A percentile compares a stretch with the other conserved stretches of the same genome.
These are phyloP conservation scores for Tryphoninae sp. DNA, from an alignment of 2,888 invertebrate genomes.

Conservation along the genomic window DNA sequence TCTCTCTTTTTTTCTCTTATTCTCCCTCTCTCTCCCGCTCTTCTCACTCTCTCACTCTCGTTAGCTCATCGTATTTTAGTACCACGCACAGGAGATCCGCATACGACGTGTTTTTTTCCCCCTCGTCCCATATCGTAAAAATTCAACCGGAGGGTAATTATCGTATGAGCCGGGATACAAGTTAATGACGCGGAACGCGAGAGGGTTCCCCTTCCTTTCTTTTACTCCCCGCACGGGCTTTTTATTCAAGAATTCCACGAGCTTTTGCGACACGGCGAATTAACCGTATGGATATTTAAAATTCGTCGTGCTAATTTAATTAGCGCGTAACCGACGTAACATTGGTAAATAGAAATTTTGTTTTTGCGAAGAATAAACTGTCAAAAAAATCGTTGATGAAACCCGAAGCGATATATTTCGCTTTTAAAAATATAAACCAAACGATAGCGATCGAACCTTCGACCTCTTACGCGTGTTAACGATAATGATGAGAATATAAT, in stretches of 20 bases:
- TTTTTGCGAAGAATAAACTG: neutral
- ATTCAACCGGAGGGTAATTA: constrained; percentile 66
- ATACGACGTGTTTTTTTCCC: constrained; percentile 41
- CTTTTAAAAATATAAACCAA: constrained; percentile 18
- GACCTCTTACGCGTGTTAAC: constrained; percentile 41
- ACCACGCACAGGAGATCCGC: neutral
- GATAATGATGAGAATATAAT: constrained; percentile 66
- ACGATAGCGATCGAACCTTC: constrained; percentile 20
- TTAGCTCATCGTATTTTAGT: constrained; percentile 30
- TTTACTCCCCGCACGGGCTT: neutral
- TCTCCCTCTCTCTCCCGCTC: constrained; percentile 27
- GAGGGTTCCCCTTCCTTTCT: constrained; percentile 41
- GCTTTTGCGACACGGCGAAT: neutral
- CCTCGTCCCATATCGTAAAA: constrained; percentile 52
- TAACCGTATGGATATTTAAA: constrained; percentile 27
- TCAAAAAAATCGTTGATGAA: neutral
- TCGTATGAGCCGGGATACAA: constrained; percentile 62
- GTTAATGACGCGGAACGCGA: constrained; percentile 68
- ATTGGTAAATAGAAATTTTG: neutral
- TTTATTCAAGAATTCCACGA: neutral
- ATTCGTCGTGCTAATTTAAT: constrained; percentile 47
- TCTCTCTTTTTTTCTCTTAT: constrained; percentile 3
- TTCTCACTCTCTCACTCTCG: constrained; percentile 43
- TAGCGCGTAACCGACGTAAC: constrained; percentile 1
- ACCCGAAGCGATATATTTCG: neutral